These are phyloP conservation scores for Scolopax bukidnonensis DNA, from an alignment of 2,797 vertebrate species.

Conservation along the genomic window DNA sequence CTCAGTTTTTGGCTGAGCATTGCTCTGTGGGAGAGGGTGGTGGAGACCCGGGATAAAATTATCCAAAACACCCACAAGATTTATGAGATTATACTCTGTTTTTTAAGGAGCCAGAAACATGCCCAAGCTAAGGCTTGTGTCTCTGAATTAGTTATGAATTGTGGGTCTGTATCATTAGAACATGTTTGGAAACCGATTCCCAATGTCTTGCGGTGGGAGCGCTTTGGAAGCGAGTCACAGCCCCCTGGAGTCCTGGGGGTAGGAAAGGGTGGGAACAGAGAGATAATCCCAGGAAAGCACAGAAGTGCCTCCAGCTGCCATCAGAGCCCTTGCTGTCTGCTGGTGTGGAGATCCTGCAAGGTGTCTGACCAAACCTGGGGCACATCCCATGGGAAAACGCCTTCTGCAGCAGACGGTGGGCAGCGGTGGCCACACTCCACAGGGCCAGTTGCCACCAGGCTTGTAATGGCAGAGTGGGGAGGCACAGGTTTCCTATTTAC, in stretches of 20 bases:
- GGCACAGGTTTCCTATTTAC: not conserved
- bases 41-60: not conserved
- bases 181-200: accelerated
- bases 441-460: not conserved
- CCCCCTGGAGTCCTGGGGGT: accelerated
- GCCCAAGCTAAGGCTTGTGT: not conserved
- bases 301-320: not conserved
- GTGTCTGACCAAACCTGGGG: not conserved
- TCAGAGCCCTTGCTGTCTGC: not conserved
- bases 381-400: accelerated
- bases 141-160: not conserved
- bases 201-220: accelerated
- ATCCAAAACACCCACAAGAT: not conserved
- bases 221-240: accelerated
- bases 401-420: not conserved
- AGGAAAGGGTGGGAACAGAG: not conserved
- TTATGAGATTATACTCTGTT: not conserved
- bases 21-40: not conserved
- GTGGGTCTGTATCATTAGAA: not conserved
- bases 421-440: not conserved
- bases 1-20: not conserved
- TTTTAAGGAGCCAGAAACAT: not conserved
- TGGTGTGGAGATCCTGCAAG: accelerated
- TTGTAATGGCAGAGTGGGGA: accelerated
- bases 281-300: not conserved